Evolutionary conservation across 1,140 invertebrate genomes (phyloP).

Genomic region (Leptonema lineaticorne): DNA sequence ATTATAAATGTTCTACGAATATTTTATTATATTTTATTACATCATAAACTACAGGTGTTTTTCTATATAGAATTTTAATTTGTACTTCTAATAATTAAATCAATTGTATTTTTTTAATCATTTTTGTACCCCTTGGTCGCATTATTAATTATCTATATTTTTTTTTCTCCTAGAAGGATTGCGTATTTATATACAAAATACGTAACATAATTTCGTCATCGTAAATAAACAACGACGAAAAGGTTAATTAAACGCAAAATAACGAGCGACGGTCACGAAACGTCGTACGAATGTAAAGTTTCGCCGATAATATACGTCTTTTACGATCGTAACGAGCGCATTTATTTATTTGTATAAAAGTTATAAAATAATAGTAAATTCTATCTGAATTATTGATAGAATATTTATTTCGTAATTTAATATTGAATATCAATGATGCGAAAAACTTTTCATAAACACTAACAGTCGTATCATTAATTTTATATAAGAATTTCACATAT

Average conservation of each 20-base stretch:
- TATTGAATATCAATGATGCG: too few relatives aligned
- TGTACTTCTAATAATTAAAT: too few relatives aligned
- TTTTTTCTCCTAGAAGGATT: not conserved
- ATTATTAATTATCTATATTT: too few relatives aligned
- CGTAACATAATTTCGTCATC: not conserved
- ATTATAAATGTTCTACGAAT: too few relatives aligned
- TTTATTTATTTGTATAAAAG: not conserved
- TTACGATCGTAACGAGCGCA: not conserved
- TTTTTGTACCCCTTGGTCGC: too few relatives aligned
- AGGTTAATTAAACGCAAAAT: slow-evolving; percentile 5
- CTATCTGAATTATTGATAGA: not conserved
- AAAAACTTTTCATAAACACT: too few relatives aligned
- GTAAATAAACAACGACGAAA: not conserved
- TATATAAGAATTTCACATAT: not conserved
- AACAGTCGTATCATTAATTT: not conserved
- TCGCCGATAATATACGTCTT: not conserved
- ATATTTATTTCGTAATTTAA: not conserved
- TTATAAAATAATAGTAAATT: not conserved
- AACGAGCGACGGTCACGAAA: not conserved
- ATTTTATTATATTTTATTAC: too few relatives aligned
- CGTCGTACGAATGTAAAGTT: not conserved
- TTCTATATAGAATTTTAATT: too few relatives aligned
- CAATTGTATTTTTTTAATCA: too few relatives aligned
- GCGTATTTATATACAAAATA: not conserved
- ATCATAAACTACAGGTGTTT: too few relatives aligned